Percentiles rank a stretch among this genome's conserved stretches.
Conservation (phyloP, 2,888 invertebrate species). For the Megaustenia siamemsis region DNA sequence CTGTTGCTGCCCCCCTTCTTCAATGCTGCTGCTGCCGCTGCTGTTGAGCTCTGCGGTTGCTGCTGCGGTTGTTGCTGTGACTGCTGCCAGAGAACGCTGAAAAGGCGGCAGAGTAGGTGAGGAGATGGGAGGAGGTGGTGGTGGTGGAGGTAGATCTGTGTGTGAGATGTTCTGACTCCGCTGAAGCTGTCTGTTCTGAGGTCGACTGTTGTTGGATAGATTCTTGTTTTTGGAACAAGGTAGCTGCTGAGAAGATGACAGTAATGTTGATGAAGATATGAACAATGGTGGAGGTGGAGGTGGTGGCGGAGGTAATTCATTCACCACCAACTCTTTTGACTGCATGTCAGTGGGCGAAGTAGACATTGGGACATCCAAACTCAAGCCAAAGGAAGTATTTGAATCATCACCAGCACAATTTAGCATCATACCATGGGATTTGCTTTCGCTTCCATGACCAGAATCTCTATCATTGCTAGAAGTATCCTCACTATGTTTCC, state of each 20-base stretch:
- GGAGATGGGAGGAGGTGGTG: constrained; percentile 29
- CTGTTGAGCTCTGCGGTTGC: constrained; percentile 12
- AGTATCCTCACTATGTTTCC: background rate
- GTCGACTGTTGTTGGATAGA: constrained; percentile 36
- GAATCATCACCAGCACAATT: constrained; percentile 17
- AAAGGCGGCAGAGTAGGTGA: constrained; percentile 46
- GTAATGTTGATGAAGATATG: constrained; percentile 14
- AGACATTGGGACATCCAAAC: constrained; percentile 9
- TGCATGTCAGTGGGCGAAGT: constrained; percentile 17
- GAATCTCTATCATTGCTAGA: constrained; percentile 44
- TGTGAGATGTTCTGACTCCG: constrained; percentile 33
- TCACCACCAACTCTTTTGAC: background rate
- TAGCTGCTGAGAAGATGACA: constrained; percentile 49
- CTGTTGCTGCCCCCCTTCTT: constrained; percentile 41
- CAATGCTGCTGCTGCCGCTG: constrained; percentile 41
- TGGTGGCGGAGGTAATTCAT: constrained; percentile 7
- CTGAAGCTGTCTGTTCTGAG: constrained; percentile 34
- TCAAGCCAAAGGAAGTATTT: constrained; percentile 4
- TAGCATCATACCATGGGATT: constrained; percentile 33
- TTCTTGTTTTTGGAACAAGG: constrained; percentile 42
- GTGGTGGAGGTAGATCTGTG: constrained; percentile 49
- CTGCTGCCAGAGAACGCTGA: constrained; percentile 49
- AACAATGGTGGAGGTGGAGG: constrained; percentile 20
- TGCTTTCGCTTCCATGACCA: constrained; percentile 51
- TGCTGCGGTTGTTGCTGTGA: constrained; percentile 31